Evolutionary conservation across 2,113 vertebrate genomes (phyloP), one percentile per base, ranked within the genome.

Genomic region (Cololabis saira): DNA sequence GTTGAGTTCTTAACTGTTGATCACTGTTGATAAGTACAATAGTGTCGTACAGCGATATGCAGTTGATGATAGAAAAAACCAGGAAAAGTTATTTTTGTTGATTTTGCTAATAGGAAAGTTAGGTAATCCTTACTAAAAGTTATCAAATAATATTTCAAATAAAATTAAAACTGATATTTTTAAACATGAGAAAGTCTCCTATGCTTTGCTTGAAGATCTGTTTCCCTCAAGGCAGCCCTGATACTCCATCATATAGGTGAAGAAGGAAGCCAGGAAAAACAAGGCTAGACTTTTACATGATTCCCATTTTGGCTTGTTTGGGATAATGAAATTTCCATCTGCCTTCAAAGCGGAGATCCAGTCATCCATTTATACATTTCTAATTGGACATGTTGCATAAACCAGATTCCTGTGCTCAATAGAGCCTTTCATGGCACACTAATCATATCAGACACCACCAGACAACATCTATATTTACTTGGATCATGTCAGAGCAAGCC

Each of bases 391-490:
- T 76, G 71, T 90, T 90, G 69, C 87, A 88, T 84, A 86, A 89
- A 81, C 54, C 74, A 74, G 77, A 91, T 91, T 91, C 90, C 82
- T 84, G 68, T 54, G 65, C 56, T 88, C 76, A 90, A 74, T 85
- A 78, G 78, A 75, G 79, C 84, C 85, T 88, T 88, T 92, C 79
- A 90, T 69, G 67, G 67, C 47, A 22, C 78, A 56, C 62, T 76
- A 82, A 82, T 85, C 74, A 89, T 83, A 83, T 66, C 79, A 85
- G 71, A 73, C 68, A 37, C 64, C 79, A 69, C 62, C 80, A 85
- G 81, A 86, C 81, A 80, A 79, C 78, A 83, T 76, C 78, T 87
- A 90, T 91, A 91, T 92, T 91, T 92, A 87, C 81, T 79, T 51
- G 47, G 55, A 69, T 83, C 87, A 52, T 87, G 89, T 88, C 81